Conservation (phyloP, 2,113 vertebrate species). For the Psephotus haematonotus region DNA sequence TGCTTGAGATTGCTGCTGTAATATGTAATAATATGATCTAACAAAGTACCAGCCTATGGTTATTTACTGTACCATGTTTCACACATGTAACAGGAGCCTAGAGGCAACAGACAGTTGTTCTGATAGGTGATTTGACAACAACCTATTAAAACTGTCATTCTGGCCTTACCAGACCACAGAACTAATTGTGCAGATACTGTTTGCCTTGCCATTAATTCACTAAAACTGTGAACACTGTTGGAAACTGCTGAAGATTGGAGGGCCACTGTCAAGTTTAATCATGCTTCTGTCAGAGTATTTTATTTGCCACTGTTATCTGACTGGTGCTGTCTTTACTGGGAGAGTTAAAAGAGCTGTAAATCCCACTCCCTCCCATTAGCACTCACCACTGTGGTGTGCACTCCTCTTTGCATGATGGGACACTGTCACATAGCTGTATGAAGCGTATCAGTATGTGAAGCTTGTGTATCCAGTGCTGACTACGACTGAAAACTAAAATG, state of each 20-base stretch:
- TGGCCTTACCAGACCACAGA: background rate
- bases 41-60: background rate
- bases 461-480: background rate
- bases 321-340: background rate
- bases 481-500: background rate
- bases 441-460: background rate
- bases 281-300: background rate
- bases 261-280: background rate
- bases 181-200: background rate
- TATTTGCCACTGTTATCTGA: background rate
- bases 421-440: rapidly evolving
- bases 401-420: rapidly evolving
- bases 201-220: background rate
- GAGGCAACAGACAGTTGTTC: background rate
- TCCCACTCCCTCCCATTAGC: background rate
- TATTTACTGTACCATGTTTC: background rate
- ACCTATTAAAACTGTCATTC: background rate
- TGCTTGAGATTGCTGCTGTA: background rate
- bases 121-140: background rate
- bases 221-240: background rate
- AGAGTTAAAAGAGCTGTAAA: background rate
- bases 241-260: background rate
- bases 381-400: background rate
- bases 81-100: background rate
- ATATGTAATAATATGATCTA: background rate